A percentile compares a stretch with the other conserved stretches of the same genome.
Conservation (phyloP, 1,140 invertebrate species). For the Trinorchestia longiramus region DNA sequence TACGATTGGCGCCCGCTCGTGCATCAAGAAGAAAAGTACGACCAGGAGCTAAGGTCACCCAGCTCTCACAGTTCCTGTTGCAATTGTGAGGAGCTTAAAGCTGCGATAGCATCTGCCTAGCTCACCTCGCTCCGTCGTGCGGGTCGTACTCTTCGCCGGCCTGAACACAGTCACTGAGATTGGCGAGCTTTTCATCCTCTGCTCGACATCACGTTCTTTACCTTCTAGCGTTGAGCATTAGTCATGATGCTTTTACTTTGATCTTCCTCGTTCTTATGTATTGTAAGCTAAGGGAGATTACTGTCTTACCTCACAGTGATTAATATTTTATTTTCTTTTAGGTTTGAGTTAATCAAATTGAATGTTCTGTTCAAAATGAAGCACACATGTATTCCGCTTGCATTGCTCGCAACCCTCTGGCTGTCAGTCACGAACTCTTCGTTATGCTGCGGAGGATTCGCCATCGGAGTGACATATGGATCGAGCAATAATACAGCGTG, state of each 20-base stretch:
- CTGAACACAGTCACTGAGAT: not conserved
- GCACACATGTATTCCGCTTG: not conserved
- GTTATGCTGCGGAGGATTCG: not conserved
- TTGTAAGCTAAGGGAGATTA: not conserved
- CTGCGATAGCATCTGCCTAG: slow-evolving; percentile 26
- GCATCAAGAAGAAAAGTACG: not conserved
- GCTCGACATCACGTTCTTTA: not conserved
- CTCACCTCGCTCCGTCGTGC: not conserved
- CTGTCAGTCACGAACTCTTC: not conserved
- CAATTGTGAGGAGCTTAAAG: slow-evolving; percentile 42
- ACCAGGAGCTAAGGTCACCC: not conserved
- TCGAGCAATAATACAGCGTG: not conserved
- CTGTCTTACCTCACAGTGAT: not conserved
- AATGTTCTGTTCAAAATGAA: not conserved
- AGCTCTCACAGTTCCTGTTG: slow-evolving; percentile 22
- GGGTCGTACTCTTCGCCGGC: not conserved
- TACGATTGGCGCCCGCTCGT: not conserved
- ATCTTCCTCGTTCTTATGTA: not conserved
- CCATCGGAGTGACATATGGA: not conserved
- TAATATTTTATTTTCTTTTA: not conserved
- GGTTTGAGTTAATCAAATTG: not conserved
- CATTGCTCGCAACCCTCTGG: not conserved
- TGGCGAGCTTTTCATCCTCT: not conserved
- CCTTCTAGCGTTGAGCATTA: not conserved
- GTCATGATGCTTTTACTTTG: not conserved